Conservation (phyloP, 2,797 vertebrate species). For the Onychomys arenicola region DNA sequence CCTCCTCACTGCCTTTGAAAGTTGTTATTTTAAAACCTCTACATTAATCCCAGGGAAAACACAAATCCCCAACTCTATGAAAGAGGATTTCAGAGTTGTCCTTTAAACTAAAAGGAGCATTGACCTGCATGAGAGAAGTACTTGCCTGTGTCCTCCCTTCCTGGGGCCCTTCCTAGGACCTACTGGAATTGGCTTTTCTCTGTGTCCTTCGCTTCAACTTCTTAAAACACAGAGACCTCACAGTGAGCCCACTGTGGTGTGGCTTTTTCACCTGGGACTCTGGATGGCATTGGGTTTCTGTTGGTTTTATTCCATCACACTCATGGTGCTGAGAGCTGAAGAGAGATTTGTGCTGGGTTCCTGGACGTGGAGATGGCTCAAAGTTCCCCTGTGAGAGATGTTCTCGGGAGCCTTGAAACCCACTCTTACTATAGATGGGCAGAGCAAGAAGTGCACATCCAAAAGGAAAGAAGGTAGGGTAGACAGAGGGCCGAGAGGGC, state of each 20-base stretch:
- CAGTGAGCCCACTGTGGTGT: accelerated
- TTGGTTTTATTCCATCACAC: neutral
- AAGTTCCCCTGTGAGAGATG: accelerated
- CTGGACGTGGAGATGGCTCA: too few relatives aligned
- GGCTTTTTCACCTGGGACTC: neutral
- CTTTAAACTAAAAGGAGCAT: neutral
- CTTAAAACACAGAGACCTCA: neutral
- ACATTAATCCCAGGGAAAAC: neutral
- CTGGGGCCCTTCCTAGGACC: neutral
- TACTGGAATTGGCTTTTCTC: neutral
- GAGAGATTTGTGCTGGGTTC: neutral
- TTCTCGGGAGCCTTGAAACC: neutral
- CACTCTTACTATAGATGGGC: too few relatives aligned
- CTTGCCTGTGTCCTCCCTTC: neutral
- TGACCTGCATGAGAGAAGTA: neutral
- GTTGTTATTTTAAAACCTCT: neutral
- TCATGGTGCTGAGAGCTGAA: neutral
- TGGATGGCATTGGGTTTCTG: neutral
- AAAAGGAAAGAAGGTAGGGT: too few relatives aligned
- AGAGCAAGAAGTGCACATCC: neutral
- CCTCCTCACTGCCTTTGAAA: neutral
- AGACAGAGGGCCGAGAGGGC: neutral
- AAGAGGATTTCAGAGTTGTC: neutral
- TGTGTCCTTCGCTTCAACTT: neutral
- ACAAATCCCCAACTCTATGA: neutral